Base-by-base conservation (phyloP, 2,113 vertebrate species). In the Brienomyrus brachyistius region DNA sequence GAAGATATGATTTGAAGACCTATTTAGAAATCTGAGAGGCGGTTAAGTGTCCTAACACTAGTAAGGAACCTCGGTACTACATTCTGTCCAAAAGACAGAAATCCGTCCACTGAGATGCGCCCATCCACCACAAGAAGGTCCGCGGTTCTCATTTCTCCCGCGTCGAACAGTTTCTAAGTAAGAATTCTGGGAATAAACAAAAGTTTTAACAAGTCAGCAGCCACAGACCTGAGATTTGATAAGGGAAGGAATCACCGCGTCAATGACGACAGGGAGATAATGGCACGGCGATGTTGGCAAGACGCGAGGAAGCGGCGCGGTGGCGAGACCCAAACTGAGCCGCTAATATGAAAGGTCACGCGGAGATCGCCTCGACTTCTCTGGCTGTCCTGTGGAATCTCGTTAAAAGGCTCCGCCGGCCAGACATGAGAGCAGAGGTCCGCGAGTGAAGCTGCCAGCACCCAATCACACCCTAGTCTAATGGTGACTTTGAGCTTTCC, bases 31-130 rank as follows among this genome's bases (percentile, higher is more conserved):
- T 95, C 91, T 95, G 94, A 87, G 90, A 94, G 94, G 94, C 94
- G 92, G 95, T 94, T 95, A 94, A 93, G 89, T 95, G 95, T 95
- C 95, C 95, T 94, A 92, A 91, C 89, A 92, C 94, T 95, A 95
- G 95, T 91, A 80, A 94, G 94, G 91, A 90, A 92, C 90, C 89
- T 15, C 77, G 82, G 90, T 51, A 66, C 23, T 74, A 74, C 54
- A 86, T 27, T 80, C 74, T 80, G 74, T 80, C 74, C 74, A 45
- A 86, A 43, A 50, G 90, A 90, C 92, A 91, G 77, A 87, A 88
- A 90, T 84, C 90, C 91, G 92, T 94, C 94, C 93, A 93, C 92
- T 90, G 86, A 93, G n/a, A 27, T 93, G 93, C 92, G 82, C 90
- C 91, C 92, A 93, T 35, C 93, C 94, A 92, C 90, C 89, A 90